These are phyloP conservation scores for Pycnonotus jocosus DNA, from an alignment of 2,113 vertebrate genomes.

Conservation along the genomic window DNA sequence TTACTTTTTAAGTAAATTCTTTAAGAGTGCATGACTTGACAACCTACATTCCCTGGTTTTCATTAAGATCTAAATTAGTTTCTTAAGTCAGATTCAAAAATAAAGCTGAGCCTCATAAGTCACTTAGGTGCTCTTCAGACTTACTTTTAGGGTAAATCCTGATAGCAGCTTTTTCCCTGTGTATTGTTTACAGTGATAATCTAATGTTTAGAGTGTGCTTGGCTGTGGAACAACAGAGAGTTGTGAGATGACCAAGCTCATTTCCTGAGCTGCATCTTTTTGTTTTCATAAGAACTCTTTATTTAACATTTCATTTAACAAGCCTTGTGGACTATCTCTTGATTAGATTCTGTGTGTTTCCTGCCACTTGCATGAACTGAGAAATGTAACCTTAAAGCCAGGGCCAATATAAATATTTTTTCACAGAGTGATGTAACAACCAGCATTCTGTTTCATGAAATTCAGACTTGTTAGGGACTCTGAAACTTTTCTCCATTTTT, in stretches of 20 bases:
- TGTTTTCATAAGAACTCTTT: slow-evolving; percentile 34
- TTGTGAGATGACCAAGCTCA: slow-evolving; percentile 38
- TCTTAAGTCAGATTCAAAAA: not conserved
- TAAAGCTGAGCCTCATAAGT: not conserved
- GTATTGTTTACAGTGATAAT: not conserved
- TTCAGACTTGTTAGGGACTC: not conserved
- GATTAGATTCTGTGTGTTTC: slow-evolving; percentile 42
- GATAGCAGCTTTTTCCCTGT: not conserved
- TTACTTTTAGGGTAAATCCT: not conserved
- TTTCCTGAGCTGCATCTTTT: slow-evolving; percentile 51
- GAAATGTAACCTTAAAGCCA: slow-evolving; percentile 31
- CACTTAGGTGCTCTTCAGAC: not conserved
- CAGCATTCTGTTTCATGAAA: slow-evolving; percentile 4
- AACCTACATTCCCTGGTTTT: not conserved
- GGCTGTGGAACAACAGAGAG: not conserved
- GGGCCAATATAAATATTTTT: slow-evolving; percentile 54
- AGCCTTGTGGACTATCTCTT: slow-evolving; percentile 33
- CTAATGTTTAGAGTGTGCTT: not conserved
- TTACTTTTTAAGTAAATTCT: not conserved
- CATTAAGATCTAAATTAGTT: not conserved
- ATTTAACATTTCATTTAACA: slow-evolving; percentile 36
- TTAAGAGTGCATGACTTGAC: not conserved
- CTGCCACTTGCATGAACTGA: slow-evolving; percentile 29
- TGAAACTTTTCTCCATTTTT: not conserved
- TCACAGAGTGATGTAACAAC: slow-evolving; percentile 11